phyloP scores from a whole-genome alignment of 1,140 invertebrate species.

The Manduca sexta region DNA sequence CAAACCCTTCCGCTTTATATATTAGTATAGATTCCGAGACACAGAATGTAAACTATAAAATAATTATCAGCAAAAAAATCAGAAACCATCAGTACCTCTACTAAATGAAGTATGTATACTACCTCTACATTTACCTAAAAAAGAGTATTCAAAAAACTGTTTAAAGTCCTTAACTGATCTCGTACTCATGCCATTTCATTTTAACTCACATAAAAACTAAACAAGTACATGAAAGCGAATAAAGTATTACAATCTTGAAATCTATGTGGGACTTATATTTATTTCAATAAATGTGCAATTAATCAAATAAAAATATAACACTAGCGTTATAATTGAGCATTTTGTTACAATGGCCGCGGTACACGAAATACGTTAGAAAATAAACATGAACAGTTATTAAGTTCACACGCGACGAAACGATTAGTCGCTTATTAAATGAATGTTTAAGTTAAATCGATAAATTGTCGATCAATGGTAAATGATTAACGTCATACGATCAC shows the following conservation, averaged over 20 bases:
- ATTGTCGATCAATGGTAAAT: slow-evolving; percentile 36
- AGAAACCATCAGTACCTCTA: too few species aligned
- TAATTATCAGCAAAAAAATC: too few species aligned
- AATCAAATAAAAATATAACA: background rate
- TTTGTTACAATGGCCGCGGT: slow-evolving; percentile 9
- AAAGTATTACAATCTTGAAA: too few species aligned
- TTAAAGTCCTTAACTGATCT: too few species aligned
- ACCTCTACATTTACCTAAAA: background rate
- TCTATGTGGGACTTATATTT: too few species aligned
- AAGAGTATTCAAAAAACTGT: background rate
- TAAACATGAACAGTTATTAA: slow-evolving; percentile 29
- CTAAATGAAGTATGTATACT: too few species aligned
- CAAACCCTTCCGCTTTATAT: too few species aligned
- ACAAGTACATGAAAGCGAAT: too few species aligned
- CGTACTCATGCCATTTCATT: too few species aligned
- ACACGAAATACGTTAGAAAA: slow-evolving; percentile 26
- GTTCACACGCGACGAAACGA: slow-evolving; percentile 47
- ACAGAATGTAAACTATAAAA: too few species aligned
- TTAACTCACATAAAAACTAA: too few species aligned
- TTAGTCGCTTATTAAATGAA: slow-evolving; percentile 54
- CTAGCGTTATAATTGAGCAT: slow-evolving; percentile 13
- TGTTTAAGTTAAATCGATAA: slow-evolving; percentile 54
- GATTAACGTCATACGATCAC: slow-evolving; percentile 22
- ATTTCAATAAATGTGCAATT: background rate
- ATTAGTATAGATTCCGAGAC: too few species aligned